Percentiles rank a stretch among this genome's conserved stretches.
These are phyloP conservation scores for Brachypodius melanocephalos DNA, from an alignment of 2,113 vertebrate species.

Conservation along the genomic window DNA sequence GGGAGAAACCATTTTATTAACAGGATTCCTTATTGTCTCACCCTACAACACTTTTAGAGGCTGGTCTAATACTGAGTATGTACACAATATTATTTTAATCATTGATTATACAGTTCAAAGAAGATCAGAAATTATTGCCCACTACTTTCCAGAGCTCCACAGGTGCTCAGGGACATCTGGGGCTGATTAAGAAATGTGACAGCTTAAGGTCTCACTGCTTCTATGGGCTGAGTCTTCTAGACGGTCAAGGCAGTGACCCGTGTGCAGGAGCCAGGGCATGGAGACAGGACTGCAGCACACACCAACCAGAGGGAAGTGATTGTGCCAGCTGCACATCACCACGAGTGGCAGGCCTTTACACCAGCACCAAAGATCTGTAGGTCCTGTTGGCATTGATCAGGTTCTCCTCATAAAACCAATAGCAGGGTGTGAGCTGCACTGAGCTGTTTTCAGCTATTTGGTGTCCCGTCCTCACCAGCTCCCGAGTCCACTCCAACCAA, in stretches of 20 bases:
- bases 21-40: background rate
- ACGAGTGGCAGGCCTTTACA: rapidly evolving
- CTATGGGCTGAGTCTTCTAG: rapidly evolving
- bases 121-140: background rate
- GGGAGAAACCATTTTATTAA: background rate
- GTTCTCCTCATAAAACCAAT: background rate
- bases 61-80: background rate
- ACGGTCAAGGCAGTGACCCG: background rate
- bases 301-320: rapidly evolving
- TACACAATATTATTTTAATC: background rate
- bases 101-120: background rate
- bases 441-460: background rate
- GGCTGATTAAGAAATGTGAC: background rate
- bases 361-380: background rate
- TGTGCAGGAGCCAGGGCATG: background rate
- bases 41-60: background rate
- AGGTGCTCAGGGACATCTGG: background rate
- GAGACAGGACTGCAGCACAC: background rate
- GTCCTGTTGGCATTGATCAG: background rate
- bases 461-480: background rate
- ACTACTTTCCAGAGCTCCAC: background rate
- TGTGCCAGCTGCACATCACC: background rate
- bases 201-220: background rate
- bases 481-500: background rate
- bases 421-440: background rate